Percentiles rank a stretch among this genome's conserved stretches.
phyloP scores from a whole-genome alignment of 2,888 invertebrate genomes.

The Drosophila mulleri region DNA sequence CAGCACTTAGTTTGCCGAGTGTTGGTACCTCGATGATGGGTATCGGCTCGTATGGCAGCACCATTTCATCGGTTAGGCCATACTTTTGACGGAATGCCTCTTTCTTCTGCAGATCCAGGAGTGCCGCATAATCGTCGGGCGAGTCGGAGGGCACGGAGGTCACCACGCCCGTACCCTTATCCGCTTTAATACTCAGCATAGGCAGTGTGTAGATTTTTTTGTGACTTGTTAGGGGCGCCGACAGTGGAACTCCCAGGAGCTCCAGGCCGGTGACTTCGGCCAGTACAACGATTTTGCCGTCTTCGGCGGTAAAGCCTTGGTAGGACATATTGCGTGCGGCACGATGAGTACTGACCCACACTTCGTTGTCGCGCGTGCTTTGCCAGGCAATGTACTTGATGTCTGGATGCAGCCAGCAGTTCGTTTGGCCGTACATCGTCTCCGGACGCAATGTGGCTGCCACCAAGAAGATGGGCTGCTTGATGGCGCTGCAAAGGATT shows the following conservation, averaged over 20 bases:
- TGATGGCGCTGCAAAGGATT: conserved; percentile 64
- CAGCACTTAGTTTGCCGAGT: conserved; percentile 94
- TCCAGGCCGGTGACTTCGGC: conserved; percentile 90
- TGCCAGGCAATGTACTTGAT: conserved; percentile 96
- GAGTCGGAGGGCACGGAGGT: conserved; percentile 99
- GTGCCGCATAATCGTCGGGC: conserved; percentile 98
- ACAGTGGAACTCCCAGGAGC: conserved; percentile 93
- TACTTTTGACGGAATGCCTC: conserved; percentile 96
- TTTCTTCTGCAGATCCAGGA: conserved; percentile 97
- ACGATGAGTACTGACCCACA: conserved; percentile 94
- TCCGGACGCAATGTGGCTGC: conserved; percentile 99
- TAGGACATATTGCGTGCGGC: conserved; percentile 98
- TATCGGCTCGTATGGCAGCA: conserved; percentile 88
- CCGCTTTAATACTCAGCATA: conserved; percentile 98
- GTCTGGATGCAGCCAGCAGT: conserved; percentile 99
- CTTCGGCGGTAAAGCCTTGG: conserved; percentile 94
- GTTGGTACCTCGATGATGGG: conserved; percentile 97
- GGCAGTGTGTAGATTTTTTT: conserved; percentile 95
- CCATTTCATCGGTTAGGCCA: conserved; percentile 88
- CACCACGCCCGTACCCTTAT: conserved; percentile 99
- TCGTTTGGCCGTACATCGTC: conserved; percentile 99
- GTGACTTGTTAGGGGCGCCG: conserved; percentile 94
- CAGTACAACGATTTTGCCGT: conserved; percentile 91
- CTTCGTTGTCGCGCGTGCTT: conserved; percentile 88
- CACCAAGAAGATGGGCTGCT: conserved; percentile 87